phyloP scores from a whole-genome alignment of 2,888 invertebrate species.

The Argyra leucocephala region DNA sequence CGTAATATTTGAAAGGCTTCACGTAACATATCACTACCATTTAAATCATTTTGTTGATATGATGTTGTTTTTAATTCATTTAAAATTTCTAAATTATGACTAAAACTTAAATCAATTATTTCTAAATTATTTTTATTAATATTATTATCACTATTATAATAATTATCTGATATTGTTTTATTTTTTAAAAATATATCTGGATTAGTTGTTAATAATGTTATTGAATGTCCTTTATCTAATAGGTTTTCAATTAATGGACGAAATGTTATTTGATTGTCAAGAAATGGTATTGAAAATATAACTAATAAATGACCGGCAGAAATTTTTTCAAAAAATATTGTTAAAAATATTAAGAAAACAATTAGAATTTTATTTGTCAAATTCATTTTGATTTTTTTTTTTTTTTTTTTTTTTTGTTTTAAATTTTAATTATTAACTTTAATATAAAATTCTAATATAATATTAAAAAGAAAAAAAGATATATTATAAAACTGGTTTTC shows the following conservation, averaged over 20 bases:
- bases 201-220: conserved; percentile 44
- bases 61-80: conserved; percentile 22
- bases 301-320: conserved; percentile 40
- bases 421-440: no score
- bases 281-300: conserved; percentile 41
- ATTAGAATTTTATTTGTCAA: neutral
- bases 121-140: conserved; percentile 32
- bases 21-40: conserved; percentile 27
- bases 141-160: conserved; percentile 14
- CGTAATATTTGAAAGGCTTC: conserved; percentile 28
- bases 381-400: neutral
- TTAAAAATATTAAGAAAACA: neutral
- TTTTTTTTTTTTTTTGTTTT: neutral
- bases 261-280: conserved; percentile 46
- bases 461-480: no score
- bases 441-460: no score
- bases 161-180: neutral
- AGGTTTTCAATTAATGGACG: conserved; percentile 42
- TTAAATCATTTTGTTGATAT: conserved; percentile 20
- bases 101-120: conserved; percentile 39
- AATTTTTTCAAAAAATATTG: neutral
- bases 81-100: conserved; percentile 26
- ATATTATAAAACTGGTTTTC: no score
- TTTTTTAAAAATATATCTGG: conserved; percentile 37
- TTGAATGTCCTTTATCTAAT: conserved; percentile 43